A percentile compares a stretch with the other conserved stretches of the same genome.
These are phyloP conservation scores for Poeciliopsis presidionis DNA, from an alignment of 2,797 vertebrate species.

Conservation along the genomic window DNA sequence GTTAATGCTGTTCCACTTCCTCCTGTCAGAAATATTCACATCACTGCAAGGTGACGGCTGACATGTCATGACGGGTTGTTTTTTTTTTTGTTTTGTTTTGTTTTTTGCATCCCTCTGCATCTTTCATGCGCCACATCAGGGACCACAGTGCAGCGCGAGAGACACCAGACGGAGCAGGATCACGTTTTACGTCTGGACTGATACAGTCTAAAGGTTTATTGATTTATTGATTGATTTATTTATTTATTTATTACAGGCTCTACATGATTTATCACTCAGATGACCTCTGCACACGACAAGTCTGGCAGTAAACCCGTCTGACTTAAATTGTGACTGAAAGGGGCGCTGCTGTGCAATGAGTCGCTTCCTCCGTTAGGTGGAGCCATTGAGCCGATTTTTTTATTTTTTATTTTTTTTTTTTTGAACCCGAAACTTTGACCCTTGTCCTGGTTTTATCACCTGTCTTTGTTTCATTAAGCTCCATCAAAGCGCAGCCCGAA, in stretches of 20 bases:
- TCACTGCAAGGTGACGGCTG: slow-evolving; percentile 60
- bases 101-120: slow-evolving; percentile 29
- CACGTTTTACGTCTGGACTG: slow-evolving; percentile 8
- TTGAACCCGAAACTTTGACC: slow-evolving; percentile 16
- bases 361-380: slow-evolving; percentile 60
- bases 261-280: slow-evolving; percentile 25
- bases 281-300: slow-evolving; percentile 1
- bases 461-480: slow-evolving; percentile 27
- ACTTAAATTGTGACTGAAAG: slow-evolving; percentile 9
- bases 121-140: slow-evolving; percentile 6
- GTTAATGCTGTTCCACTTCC: slow-evolving; percentile 36
- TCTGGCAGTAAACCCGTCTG: slow-evolving; percentile 15
- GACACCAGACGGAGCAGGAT: slow-evolving; percentile 37
- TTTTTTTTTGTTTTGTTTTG: too few relatives aligned
- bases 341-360: not conserved
- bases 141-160: slow-evolving; percentile 22
- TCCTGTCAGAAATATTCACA: slow-evolving; percentile 53
- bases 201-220: not conserved
- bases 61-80: slow-evolving; percentile 43
- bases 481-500: slow-evolving; percentile 7
- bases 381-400: slow-evolving; percentile 33
- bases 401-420: too few relatives aligned
- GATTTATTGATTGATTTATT: not conserved
- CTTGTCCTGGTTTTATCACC: slow-evolving; percentile 40
- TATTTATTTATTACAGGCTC: slow-evolving; percentile 11